A percentile compares a stretch with the other conserved stretches of the same genome.
Conservation (phyloP, 2,113 vertebrate genomes). For the Gymnocephalus cernua region DNA sequence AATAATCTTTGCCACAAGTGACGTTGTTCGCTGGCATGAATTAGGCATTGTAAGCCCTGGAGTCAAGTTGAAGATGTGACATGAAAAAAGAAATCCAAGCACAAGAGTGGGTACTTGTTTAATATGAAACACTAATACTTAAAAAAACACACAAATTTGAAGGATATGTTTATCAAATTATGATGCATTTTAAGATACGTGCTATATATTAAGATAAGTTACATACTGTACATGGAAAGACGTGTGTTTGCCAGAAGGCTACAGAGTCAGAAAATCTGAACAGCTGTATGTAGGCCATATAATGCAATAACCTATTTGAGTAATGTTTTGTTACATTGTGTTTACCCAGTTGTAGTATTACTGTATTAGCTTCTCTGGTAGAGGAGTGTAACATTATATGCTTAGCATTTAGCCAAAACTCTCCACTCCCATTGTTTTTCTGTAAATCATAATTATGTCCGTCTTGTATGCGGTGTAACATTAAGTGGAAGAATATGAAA, state of each 20-base stretch:
- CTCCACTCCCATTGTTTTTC: background rate
- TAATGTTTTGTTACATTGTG: background rate
- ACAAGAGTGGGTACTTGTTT: background rate
- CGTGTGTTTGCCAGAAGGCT: background rate
- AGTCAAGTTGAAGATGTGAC: background rate
- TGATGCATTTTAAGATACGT: background rate
- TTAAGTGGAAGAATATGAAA: background rate
- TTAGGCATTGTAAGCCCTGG: background rate
- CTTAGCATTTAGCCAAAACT: background rate
- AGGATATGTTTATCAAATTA: background rate
- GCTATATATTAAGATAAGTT: background rate
- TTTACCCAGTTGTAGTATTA: too few species aligned
- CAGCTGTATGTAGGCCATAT: background rate
- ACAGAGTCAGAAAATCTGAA: background rate
- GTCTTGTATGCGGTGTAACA: background rate
- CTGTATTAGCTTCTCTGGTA: background rate
- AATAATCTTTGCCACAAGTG: background rate
- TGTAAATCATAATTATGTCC: background rate
- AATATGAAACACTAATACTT: background rate
- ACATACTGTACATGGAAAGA: background rate
- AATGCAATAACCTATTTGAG: too few species aligned
- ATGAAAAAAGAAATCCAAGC: background rate
- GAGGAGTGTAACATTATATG: background rate
- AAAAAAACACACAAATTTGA: background rate
- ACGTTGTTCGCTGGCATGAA: slow-evolving; percentile 3